Evolutionary conservation across 2,113 vertebrate genomes (phyloP).

Genomic region (Eolophus roseicapilla): DNA sequence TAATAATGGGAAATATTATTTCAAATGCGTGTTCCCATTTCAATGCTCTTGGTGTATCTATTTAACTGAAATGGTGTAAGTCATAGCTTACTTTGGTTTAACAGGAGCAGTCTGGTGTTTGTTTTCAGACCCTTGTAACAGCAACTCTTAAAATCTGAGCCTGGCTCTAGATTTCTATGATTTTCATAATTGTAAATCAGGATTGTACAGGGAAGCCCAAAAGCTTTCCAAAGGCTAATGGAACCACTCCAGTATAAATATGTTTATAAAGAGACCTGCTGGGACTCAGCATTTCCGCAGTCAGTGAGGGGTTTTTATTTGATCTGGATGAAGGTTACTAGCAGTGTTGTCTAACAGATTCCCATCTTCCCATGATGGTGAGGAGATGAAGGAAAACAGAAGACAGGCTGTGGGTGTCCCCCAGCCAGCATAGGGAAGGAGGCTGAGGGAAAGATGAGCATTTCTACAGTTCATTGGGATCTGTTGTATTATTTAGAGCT

Average conservation of each 20-base stretch:
- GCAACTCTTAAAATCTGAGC: neutral
- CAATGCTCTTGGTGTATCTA: neutral
- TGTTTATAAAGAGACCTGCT: neutral
- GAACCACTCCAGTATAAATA: neutral
- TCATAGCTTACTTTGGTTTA: neutral
- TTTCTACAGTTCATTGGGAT: neutral
- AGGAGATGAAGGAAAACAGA: neutral
- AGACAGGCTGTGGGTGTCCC: neutral
- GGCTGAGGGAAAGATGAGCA: neutral
- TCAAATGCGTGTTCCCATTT: neutral
- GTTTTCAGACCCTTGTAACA: neutral
- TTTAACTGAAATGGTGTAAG: neutral
- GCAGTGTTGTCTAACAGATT: accelerated
- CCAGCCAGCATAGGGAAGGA: neutral
- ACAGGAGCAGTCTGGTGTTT: neutral
- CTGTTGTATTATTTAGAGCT: neutral
- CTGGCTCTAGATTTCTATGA: neutral
- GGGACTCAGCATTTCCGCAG: neutral
- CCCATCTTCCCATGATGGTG: accelerated
- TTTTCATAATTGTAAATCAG: neutral
- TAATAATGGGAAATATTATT: neutral
- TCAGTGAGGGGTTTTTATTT: neutral
- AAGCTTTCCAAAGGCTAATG: neutral
- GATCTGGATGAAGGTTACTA: neutral
- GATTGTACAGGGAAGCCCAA: neutral